Evolutionary conservation across 2,888 invertebrate species (phyloP).

Genomic region (Tipula confusa): DNA sequence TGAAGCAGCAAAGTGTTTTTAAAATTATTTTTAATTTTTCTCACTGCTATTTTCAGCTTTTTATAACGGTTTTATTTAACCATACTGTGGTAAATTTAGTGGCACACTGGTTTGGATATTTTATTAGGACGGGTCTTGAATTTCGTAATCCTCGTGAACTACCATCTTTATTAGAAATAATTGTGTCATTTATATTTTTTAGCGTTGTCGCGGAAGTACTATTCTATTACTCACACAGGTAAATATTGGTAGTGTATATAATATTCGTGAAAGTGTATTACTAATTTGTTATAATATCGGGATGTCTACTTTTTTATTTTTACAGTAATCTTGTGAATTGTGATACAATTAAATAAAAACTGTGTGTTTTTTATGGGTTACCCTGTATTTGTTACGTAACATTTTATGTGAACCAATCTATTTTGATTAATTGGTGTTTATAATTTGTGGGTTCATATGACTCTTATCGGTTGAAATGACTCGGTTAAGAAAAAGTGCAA

Average conservation of each 20-base stretch:
- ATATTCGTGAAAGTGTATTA: too few species aligned
- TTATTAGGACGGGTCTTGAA: background rate
- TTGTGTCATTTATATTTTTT: background rate
- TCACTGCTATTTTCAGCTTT: background rate
- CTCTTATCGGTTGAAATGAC: too few species aligned
- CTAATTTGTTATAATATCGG: too few species aligned
- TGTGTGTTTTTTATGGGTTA: too few species aligned
- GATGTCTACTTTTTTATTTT: too few species aligned
- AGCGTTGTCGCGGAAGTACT: slow-evolving; percentile 8
- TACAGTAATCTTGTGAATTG: too few species aligned
- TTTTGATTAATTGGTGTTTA: too few species aligned
- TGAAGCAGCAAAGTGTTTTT: background rate
- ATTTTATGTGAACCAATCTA: too few species aligned
- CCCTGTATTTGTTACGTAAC: too few species aligned
- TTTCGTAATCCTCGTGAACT: background rate
- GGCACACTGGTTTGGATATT: background rate
- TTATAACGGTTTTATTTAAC: background rate
- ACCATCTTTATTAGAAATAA: slow-evolving; percentile 25
- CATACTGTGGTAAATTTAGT: background rate
- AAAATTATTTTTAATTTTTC: background rate
- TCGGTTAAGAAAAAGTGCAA: too few species aligned
- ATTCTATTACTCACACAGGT: slow-evolving; percentile 33
- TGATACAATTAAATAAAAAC: too few species aligned
- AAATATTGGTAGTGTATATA: background rate
- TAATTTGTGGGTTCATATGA: too few species aligned